Base-by-base conservation (phyloP, 2,113 vertebrate genomes). In the Entomyzon cyanotis region DNA sequence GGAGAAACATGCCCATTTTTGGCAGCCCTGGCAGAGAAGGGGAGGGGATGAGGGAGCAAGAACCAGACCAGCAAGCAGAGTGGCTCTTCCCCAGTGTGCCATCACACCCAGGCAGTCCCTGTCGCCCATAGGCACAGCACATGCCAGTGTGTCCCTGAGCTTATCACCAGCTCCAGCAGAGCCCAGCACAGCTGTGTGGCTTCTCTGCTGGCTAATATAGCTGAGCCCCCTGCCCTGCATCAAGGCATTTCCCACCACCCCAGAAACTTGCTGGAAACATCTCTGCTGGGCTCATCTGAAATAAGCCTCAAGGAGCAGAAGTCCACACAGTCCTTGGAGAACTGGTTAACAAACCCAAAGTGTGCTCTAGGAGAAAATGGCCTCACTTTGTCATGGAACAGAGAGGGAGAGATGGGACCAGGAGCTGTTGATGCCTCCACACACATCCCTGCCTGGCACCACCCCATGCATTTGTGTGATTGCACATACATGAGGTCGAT, bases 1-100 rank as follows among this genome's bases (percentile, higher is more conserved):
- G 42, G 65, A 89, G 63, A 87, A 96, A 91, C 47, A 77, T 84
- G 75, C 33, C 67, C 60, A 64, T 82, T 91, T 91, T 91, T 50
- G 92, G 95, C 88, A 82, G 83, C 18, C 1, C 50, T 46, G 28
- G 63, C 28, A 20, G 53, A 52, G 75, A 79, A 60, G 41, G 69
- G 28, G 16, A 62, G 1, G 2, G 63, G 39, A 6, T 2, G 1
- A 83, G n/a, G 85, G 49, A 87, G 52, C 44, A 60, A 64, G 39
- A 56, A 70, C 15, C 63, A 69, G 63, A 76, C n/a, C 63, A 53
- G 68, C 17, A 4, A 28, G 59, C 12, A 44, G 71, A 62, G 35
- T 5, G 1, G 27, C 44, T 82, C n/a, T 59, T 63, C 56, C 35
- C 27, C 10, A 3, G 35, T 8, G 31, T 13, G 27, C 21, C 37